phyloP scores from a whole-genome alignment of 2,888 invertebrate genomes.

The Nezara viridula region DNA sequence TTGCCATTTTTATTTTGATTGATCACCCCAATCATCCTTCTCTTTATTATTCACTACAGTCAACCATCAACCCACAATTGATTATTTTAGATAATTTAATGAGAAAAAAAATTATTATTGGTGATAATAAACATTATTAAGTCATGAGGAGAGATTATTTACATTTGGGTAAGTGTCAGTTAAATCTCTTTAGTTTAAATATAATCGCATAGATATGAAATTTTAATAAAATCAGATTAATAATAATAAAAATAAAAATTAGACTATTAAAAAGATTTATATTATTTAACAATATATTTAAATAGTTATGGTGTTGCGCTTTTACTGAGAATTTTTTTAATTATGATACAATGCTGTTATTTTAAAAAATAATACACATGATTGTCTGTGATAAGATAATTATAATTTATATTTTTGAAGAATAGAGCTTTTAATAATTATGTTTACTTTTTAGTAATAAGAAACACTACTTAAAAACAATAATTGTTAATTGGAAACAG shows the following conservation, averaged over 20 bases:
- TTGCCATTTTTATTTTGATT: too few relatives aligned
- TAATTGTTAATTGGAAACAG: too few relatives aligned
- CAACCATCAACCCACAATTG: too few relatives aligned
- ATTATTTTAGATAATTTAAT: background rate
- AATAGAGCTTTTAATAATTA: too few relatives aligned
- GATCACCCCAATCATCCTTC: too few relatives aligned
- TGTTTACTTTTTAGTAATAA: too few relatives aligned
- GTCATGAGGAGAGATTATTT: background rate
- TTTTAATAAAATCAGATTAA: background rate
- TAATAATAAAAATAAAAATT: too few relatives aligned
- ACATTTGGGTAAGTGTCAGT: background rate
- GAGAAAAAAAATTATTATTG: background rate
- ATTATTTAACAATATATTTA: background rate
- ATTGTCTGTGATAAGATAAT: background rate
- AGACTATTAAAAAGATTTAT: too few relatives aligned
- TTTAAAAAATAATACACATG: background rate
- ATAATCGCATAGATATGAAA: background rate
- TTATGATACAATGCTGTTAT: background rate
- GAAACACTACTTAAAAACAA: too few relatives aligned
- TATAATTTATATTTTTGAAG: too few relatives aligned
- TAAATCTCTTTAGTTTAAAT: background rate
- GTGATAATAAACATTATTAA: background rate
- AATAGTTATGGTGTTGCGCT: background rate
- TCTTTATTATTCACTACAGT: too few relatives aligned
- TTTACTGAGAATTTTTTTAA: background rate